Evolutionary conservation across 2,113 vertebrate genomes (phyloP), one percentile per base, ranked within the genome.

Genomic region (Bujurquina vittata): DNA sequence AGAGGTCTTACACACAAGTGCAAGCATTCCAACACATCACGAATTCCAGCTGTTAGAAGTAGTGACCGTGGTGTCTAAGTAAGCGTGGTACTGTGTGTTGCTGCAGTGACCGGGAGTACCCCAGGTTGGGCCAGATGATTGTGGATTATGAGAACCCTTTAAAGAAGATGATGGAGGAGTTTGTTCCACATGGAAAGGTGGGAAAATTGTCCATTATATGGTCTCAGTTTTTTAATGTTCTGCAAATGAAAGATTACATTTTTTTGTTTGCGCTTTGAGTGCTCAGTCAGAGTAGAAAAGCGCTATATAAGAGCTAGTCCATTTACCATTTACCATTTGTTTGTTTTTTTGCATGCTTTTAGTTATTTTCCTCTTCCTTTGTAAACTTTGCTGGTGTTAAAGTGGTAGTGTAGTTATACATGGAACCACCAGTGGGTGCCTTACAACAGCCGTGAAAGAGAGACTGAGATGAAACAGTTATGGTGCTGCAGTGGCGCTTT

Each of bases 131-230:
- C 85, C 98, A 99, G 95, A 99, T 99, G 98, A 99, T 99, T 86
- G 98, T 99, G 91, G 98, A 99, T 94, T 99, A 99, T 93, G 97
- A 99, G 93, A 99, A 99, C 83, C 97, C 98, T 58, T 92, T 99
- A 92, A 99, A 99, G 95, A 99, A 99, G 95, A 97, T 99, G 98
- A 99, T 99, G 98, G 98, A 99, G 95, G 98, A 99, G 93, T 99
- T 99, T 96, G 98, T 99, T 86, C 98, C 98, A 76, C 98, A 99
- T 73, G 98, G 97, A 93, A 99, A 99, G 96, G 98, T 99, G 94
- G 0, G 2, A 54, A 2, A 75, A 4, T 20, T 6, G 0, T 22
- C 4, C 3, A 17, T 31, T 56, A 9, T 0, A 14, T 10, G 46
- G 10, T 33, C 0, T n/a, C 11, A 0, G 4, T 67, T 46, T 26